Percentiles rank a stretch among this genome's conserved stretches.
These are phyloP conservation scores for Psix sp. DNA, from an alignment of 1,140 invertebrate genomes.

Conservation along the genomic window DNA sequence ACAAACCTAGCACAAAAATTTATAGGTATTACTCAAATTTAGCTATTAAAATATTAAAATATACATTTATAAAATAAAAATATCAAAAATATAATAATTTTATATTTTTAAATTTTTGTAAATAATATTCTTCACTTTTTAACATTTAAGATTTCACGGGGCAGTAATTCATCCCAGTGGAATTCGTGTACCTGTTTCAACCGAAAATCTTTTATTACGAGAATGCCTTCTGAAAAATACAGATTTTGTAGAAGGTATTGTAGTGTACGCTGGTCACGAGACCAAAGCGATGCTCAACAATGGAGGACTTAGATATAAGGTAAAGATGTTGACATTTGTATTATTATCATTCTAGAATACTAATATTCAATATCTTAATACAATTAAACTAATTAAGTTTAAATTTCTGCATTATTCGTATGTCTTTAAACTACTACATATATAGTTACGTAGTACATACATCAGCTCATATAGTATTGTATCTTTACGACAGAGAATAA, in stretches of 20 bases:
- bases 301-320: conserved; percentile 95
- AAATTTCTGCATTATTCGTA: no score
- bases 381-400: no score
- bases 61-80: conserved; percentile 5
- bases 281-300: conserved; percentile 99
- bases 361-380: no score
- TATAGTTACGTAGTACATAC: no score
- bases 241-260: conserved; percentile 95
- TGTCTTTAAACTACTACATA: no score
- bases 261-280: conserved; percentile 98
- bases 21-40: conserved; percentile 83
- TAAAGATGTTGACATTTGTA: no score
- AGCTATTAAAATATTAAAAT: conserved; percentile 11
- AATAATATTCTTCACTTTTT: no score
- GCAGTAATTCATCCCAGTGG: conserved; percentile 90
- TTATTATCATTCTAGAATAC: no score
- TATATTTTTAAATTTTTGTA: no score
- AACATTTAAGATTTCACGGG: conserved; percentile 89
- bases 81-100: no score
- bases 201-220: conserved; percentile 94
- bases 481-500: no score
- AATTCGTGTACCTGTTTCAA: conserved; percentile 88
- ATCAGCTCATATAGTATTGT: no score
- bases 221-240: conserved; percentile 97
- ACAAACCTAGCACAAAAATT: conserved; percentile 95